Evolutionary conservation across 2,888 invertebrate genomes (phyloP).

Genomic region (Ophion costatus): DNA sequence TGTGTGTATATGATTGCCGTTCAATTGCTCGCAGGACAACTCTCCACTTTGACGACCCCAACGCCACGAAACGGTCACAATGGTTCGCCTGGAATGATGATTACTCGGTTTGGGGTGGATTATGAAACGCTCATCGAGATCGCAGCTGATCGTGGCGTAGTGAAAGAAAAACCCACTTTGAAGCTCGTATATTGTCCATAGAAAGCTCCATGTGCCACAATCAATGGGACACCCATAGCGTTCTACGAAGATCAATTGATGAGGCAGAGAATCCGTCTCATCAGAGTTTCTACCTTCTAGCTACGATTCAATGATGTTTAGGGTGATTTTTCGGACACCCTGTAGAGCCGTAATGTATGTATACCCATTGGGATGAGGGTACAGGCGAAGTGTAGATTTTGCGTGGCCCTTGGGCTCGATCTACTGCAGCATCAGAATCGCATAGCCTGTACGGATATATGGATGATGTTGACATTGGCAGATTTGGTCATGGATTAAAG

Average conservation of each 20-base stretch:
- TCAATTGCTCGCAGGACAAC: conserved; percentile 72
- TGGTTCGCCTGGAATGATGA: conserved; percentile 76
- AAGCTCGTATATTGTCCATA: not conserved
- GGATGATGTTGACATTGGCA: conserved; percentile 81
- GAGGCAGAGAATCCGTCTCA: not conserved
- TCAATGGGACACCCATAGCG: not conserved
- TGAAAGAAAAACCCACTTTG: conserved; percentile 23
- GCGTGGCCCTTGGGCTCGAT: conserved; percentile 24
- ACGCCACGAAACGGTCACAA: conserved; percentile 75
- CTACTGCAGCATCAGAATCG: conserved; percentile 27
- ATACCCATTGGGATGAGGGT: conserved; percentile 30
- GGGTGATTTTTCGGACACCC: not conserved
- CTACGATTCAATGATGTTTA: not conserved
- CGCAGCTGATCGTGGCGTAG: conserved; percentile 13
- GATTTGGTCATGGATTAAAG: conserved; percentile 82
- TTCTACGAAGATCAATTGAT: not conserved
- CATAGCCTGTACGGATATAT: conserved; percentile 48
- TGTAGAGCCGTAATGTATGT: conserved; percentile 16
- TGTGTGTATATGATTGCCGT: conserved; percentile 63
- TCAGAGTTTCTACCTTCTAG: not conserved
- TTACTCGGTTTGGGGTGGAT: conserved; percentile 81
- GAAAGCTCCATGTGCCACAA: not conserved
- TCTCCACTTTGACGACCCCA: conserved; percentile 60
- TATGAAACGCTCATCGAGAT: conserved; percentile 77
- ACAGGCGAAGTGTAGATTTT: conserved; percentile 13